A percentile compares a stretch with the other conserved stretches of the same genome.
phyloP scores from a whole-genome alignment of 2,888 invertebrate species.

The Thysanoteuthis rhombus region DNA sequence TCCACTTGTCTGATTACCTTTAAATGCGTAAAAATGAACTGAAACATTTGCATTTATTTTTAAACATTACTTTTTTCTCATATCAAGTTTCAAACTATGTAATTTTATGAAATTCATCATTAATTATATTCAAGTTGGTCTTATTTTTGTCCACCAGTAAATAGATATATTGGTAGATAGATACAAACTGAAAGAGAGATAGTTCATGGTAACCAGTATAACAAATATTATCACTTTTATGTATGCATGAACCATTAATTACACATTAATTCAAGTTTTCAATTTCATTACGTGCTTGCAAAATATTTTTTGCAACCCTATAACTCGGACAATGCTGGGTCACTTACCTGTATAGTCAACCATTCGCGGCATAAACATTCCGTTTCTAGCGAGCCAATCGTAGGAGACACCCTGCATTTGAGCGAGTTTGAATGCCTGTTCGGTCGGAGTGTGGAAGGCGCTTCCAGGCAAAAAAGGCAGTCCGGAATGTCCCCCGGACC shows the following conservation, averaged over 20 bases:
- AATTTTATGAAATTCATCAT: no score
- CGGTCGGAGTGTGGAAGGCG: conserved; percentile 61
- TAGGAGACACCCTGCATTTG: conserved; percentile 68
- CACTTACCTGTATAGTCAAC: conserved; percentile 60
- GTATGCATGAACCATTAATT: neutral
- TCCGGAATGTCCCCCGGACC: conserved; percentile 35
- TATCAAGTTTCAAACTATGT: no score
- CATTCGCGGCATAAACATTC: conserved; percentile 87
- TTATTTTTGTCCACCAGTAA: neutral
- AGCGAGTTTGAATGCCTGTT: conserved; percentile 60
- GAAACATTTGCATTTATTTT: no score
- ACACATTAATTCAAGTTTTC: no score
- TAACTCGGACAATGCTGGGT: neutral
- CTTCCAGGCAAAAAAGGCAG: conserved; percentile 53
- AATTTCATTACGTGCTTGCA: neutral
- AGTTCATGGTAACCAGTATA: no score
- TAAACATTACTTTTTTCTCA: no score
- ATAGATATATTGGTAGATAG: no score
- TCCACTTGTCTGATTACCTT: no score
- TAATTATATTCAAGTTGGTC: no score
- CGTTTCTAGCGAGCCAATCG: conserved; percentile 90
- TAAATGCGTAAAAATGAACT: no score
- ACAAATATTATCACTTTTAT: neutral
- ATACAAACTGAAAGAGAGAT: no score
- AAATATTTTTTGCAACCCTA: neutral